Evolutionary conservation across 2,113 vertebrate genomes (phyloP).

Genomic region (Pollimyrus isidori): DNA sequence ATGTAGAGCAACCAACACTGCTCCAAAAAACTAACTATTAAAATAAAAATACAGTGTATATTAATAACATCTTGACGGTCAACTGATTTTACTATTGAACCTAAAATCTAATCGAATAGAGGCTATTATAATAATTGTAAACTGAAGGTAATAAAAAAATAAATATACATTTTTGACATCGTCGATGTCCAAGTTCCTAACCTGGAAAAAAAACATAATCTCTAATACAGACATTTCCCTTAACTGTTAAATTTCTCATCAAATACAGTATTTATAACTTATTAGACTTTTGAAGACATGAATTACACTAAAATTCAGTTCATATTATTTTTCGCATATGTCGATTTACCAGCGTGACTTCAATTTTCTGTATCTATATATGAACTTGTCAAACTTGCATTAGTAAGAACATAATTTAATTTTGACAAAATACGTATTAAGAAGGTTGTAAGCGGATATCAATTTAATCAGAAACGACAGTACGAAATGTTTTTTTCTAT

Average conservation of each 20-base stretch:
- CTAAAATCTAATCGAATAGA: neutral
- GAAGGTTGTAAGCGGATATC: neutral
- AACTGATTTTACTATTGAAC: neutral
- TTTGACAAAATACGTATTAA: neutral
- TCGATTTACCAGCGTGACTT: neutral
- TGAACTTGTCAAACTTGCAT: neutral
- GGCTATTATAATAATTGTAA: neutral
- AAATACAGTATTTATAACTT: neutral
- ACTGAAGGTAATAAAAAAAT: neutral
- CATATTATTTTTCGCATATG: neutral
- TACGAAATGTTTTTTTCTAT: neutral
- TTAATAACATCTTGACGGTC: neutral
- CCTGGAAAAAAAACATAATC: neutral
- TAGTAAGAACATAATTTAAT: neutral
- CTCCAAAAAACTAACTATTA: neutral
- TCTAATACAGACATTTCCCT: neutral
- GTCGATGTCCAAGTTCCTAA: neutral
- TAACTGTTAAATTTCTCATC: neutral
- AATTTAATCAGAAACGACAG: neutral
- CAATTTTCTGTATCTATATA: neutral
- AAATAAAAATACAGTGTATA: neutral
- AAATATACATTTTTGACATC: neutral
- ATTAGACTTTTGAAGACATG: neutral
- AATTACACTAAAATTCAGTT: neutral
- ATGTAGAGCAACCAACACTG: neutral